Conservation (phyloP, 1,140 invertebrate species). For the Microplitis demolitor region DNA sequence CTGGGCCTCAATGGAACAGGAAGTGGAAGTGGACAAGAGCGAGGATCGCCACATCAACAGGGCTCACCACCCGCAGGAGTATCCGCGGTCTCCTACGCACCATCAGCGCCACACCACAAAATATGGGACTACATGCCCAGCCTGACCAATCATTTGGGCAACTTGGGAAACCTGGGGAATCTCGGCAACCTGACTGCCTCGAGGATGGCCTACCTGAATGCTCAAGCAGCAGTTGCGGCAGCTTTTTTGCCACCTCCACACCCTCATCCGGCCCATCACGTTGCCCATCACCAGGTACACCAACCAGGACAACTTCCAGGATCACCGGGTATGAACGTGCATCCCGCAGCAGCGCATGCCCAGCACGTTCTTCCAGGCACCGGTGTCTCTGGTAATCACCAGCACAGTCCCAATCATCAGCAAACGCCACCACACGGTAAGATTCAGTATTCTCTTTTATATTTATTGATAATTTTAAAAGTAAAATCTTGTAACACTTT, state of each 20-base stretch:
- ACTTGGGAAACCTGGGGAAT: slow-evolving; percentile 51
- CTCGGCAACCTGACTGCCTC: slow-evolving; percentile 67
- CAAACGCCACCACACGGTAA: slow-evolving; percentile 57
- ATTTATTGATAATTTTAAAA: background rate
- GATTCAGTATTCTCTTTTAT: slow-evolving; percentile 14
- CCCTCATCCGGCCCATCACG: slow-evolving; percentile 58
- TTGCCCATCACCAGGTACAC: slow-evolving; percentile 59
- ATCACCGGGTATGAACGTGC: slow-evolving; percentile 54
- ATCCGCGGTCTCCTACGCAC: slow-evolving; percentile 57
- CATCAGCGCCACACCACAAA: slow-evolving; percentile 60
- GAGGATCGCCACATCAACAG: slow-evolving; percentile 50
- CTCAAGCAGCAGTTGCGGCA: slow-evolving; percentile 84
- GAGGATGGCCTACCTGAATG: slow-evolving; percentile 84
- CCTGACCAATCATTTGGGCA: slow-evolving; percentile 55
- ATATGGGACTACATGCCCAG: slow-evolving; percentile 61
- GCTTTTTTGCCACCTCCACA: slow-evolving; percentile 78
- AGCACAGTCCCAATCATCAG: slow-evolving; percentile 53
- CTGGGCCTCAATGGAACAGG: slow-evolving; percentile 71
- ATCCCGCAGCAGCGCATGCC: slow-evolving; percentile 55
- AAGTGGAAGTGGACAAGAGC: slow-evolving; percentile 54
- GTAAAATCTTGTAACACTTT: background rate
- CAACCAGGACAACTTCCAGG: slow-evolving; percentile 54
- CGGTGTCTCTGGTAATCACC: slow-evolving; percentile 51
- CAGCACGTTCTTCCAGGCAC: slow-evolving; percentile 57
- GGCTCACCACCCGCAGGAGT: slow-evolving; percentile 62